Evolutionary conservation across 2,113 vertebrate species (phyloP).

Genomic region (Ammodytes marinus): DNA sequence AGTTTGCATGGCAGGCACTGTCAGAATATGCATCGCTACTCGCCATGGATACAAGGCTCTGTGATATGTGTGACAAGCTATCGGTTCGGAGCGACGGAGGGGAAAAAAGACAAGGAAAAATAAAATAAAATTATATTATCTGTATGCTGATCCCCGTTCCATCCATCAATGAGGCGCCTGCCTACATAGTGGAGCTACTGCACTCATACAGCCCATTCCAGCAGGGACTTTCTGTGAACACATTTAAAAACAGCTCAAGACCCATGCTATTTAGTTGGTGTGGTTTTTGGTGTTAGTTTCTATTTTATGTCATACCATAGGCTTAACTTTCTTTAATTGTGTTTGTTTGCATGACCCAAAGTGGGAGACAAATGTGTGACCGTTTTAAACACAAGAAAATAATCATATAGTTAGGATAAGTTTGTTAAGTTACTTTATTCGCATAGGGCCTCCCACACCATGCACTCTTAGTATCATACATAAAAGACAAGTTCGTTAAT

Average conservation of each 20-base stretch:
- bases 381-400: neutral
- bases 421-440: too few species aligned
- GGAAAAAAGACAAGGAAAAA: conserved; percentile 18
- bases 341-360: neutral
- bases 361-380: neutral
- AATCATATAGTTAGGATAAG: neutral
- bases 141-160: conserved; percentile 14
- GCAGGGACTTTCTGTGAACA: too few species aligned
- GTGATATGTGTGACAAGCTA: conserved; percentile 55
- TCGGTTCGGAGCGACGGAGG: neutral
- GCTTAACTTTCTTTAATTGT: neutral
- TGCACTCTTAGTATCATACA: too few species aligned
- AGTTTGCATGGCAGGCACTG: conserved; percentile 64
- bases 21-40: conserved; percentile 49
- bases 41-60: conserved; percentile 36
- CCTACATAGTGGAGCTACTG: neutral
- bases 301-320: neutral
- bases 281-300: too few species aligned
- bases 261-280: too few species aligned
- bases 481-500: too few species aligned
- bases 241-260: too few species aligned
- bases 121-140: conserved; percentile 3
- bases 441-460: too few species aligned
- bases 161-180: neutral
- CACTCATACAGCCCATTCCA: too few species aligned